A percentile compares a stretch with the other conserved stretches of the same genome.
Evolutionary conservation across 2,113 vertebrate genomes (phyloP).

Genomic region (Ceyx melanurus): DNA sequence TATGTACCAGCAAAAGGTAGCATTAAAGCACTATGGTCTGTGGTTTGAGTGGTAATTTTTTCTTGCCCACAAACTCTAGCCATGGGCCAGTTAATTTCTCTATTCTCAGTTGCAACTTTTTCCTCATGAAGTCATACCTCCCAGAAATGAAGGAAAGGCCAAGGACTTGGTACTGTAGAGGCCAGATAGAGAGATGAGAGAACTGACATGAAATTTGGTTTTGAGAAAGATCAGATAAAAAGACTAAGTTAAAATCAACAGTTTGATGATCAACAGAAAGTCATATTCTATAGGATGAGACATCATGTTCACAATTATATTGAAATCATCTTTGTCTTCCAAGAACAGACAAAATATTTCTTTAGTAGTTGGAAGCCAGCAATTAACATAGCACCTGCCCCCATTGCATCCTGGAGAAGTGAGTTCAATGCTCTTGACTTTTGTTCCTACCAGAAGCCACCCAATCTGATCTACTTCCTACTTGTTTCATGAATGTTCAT

Average conservation of each 20-base stretch:
- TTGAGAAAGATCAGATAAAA: neutral
- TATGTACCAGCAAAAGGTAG: neutral
- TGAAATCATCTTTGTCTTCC: neutral
- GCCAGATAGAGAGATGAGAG: neutral
- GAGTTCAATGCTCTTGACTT: neutral
- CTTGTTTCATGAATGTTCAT: neutral
- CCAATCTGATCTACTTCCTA: neutral
- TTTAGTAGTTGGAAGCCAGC: neutral
- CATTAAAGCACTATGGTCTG: no score
- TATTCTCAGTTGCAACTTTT: neutral
- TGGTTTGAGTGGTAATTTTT: neutral
- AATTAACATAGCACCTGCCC: neutral
- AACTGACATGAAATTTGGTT: neutral
- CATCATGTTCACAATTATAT: fast-evolving
- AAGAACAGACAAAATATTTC: neutral
- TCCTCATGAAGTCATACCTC: neutral
- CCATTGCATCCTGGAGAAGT: neutral
- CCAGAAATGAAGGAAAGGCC: neutral
- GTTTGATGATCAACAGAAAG: neutral
- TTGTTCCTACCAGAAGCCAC: neutral
- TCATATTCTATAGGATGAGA: neutral
- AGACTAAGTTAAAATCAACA: neutral
- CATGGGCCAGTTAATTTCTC: neutral
- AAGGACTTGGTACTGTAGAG: neutral
- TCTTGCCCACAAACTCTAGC: neutral